Percentiles rank a stretch among this genome's conserved stretches.
Evolutionary conservation across 2,797 vertebrate species (phyloP).

Genomic region (Lerista edwardsae): DNA sequence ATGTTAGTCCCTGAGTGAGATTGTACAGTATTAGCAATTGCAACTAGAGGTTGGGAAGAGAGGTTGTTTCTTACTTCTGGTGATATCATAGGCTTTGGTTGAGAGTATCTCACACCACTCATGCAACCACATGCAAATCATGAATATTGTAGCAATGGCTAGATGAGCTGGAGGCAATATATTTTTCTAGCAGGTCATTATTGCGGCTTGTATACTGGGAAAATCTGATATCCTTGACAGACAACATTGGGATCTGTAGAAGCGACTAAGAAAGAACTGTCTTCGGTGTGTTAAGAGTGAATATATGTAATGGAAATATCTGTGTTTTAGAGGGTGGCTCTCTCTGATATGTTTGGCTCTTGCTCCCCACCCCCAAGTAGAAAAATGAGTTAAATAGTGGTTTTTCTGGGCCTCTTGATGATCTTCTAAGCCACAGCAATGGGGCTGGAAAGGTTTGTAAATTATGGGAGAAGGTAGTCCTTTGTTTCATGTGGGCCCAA

Average conservation of each 20-base stretch:
- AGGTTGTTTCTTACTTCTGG: neutral
- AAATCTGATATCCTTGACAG: neutral
- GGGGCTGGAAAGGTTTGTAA: neutral
- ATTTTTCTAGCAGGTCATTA: neutral
- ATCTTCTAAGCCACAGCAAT: neutral
- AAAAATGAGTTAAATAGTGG: neutral
- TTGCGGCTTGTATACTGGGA: neutral
- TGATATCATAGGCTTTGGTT: neutral
- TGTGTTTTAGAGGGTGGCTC: neutral
- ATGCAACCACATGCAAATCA: neutral
- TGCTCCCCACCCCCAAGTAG: neutral
- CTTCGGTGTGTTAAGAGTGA: neutral
- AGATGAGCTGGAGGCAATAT: neutral
- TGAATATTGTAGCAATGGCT: neutral
- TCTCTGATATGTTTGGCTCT: neutral
- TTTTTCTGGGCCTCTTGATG: neutral
- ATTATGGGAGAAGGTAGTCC: too few species aligned
- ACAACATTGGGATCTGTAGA: neutral
- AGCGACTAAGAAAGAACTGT: neutral
- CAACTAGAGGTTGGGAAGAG: neutral
- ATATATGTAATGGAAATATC: neutral
- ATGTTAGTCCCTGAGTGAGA: too few species aligned
- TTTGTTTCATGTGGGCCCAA: too few species aligned
- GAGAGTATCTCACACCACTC: neutral
- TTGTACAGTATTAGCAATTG: neutral